Evolutionary conservation across 2,113 vertebrate genomes (phyloP).

Genomic region (Casuarius casuarius): DNA sequence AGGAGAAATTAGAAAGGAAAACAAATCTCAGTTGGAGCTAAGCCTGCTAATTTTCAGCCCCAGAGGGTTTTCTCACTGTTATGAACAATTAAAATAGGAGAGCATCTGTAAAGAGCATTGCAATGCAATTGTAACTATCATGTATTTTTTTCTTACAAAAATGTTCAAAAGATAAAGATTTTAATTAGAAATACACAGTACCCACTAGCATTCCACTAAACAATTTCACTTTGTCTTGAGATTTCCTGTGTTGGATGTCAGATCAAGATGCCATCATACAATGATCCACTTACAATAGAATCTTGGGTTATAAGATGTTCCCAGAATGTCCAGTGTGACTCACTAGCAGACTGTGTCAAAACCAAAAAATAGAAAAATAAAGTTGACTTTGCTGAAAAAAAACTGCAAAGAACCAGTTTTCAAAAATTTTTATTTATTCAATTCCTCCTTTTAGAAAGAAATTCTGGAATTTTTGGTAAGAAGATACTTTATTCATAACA

Average conservation of each 20-base stretch:
- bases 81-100: neutral
- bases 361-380: neutral
- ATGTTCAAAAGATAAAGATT: neutral
- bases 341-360: neutral
- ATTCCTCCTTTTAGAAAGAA: neutral
- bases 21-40: neutral
- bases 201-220: neutral
- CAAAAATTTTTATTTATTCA: neutral
- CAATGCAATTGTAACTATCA: neutral
- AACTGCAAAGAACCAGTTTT: neutral
- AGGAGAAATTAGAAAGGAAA: neutral
- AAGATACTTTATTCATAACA: neutral
- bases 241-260: neutral
- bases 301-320: neutral
- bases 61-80: neutral
- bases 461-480: neutral
- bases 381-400: neutral
- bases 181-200: neutral
- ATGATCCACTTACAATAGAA: neutral
- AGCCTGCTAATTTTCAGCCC: neutral
- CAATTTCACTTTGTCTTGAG: neutral
- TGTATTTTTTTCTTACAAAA: neutral
- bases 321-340: neutral
- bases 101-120: neutral
- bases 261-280: neutral